phyloP scores from a whole-genome alignment of 2,797 vertebrate genomes.

The Salarias fasciatus region DNA sequence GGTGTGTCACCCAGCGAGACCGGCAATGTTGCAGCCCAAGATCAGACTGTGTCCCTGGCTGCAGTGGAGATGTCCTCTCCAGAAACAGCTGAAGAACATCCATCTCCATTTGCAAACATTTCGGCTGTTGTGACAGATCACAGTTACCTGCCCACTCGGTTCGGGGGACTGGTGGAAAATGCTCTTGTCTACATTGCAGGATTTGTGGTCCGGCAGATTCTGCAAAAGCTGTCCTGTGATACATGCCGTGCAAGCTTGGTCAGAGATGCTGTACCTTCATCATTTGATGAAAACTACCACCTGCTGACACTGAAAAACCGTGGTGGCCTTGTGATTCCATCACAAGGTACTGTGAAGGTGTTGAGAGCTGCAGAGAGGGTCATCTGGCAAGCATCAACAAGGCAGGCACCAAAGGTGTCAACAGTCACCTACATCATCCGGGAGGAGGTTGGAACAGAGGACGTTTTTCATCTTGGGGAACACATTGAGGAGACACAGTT shows the following conservation, averaged over 20 bases:
- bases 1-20: slow-evolving; percentile 1
- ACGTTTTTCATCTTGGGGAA: no score
- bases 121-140: no score
- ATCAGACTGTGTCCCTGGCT: neutral
- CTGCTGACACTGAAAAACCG: slow-evolving; percentile 3
- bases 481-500: neutral
- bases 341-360: slow-evolving; percentile 3
- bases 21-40: slow-evolving; percentile 12
- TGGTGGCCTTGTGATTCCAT: neutral
- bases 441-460: no score
- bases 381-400: neutral
- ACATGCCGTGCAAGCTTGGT: neutral
- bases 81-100: no score
- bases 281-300: slow-evolving; percentile 12
- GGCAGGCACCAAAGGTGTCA: neutral
- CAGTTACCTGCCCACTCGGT: no score
- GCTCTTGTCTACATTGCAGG: no score
- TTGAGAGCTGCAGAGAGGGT: neutral
- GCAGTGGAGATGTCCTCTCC: neutral
- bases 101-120: no score
- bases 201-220: no score
- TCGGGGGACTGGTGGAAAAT: no score
- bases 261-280: neutral
- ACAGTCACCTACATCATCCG: no score
- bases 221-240: neutral